Conservation (phyloP, 2,113 vertebrate genomes). For the Glaucomys volans region DNA sequence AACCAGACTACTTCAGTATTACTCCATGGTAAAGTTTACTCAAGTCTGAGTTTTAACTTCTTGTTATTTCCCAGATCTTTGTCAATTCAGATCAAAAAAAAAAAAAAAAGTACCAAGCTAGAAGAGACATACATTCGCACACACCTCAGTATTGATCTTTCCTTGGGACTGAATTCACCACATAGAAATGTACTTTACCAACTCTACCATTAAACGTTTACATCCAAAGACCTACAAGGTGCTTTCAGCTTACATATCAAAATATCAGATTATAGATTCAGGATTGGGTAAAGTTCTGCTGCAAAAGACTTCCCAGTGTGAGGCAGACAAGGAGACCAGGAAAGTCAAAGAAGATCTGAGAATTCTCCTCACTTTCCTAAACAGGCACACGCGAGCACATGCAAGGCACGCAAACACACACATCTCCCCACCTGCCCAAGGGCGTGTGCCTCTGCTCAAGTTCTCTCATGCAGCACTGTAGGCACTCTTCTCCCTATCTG, state of each 20-base stretch:
- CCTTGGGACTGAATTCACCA: neutral
- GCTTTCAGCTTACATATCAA: neutral
- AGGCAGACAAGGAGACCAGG: neutral
- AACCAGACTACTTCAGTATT: neutral
- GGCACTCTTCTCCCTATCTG: neutral
- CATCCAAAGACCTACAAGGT: neutral
- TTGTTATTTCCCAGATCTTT: neutral
- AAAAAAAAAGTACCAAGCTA: neutral
- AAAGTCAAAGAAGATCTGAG: neutral
- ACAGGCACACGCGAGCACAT: neutral
- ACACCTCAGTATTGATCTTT: neutral
- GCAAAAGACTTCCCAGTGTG: neutral
- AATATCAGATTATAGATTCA: neutral
- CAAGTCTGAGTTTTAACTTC: neutral
- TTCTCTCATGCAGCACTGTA: fast-evolving
- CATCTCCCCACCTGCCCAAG: neutral
- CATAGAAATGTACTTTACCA: neutral
- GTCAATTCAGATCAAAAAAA: constrained; percentile 6
- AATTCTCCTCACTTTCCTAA: neutral
- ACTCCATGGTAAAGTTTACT: neutral
- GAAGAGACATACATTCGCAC: neutral
- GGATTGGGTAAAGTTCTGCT: neutral
- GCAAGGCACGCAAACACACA: neutral
- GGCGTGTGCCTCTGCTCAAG: neutral
- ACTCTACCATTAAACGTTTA: neutral